Base-by-base conservation (phyloP, 2,797 vertebrate genomes). In the Pteropus rufus region DNA sequence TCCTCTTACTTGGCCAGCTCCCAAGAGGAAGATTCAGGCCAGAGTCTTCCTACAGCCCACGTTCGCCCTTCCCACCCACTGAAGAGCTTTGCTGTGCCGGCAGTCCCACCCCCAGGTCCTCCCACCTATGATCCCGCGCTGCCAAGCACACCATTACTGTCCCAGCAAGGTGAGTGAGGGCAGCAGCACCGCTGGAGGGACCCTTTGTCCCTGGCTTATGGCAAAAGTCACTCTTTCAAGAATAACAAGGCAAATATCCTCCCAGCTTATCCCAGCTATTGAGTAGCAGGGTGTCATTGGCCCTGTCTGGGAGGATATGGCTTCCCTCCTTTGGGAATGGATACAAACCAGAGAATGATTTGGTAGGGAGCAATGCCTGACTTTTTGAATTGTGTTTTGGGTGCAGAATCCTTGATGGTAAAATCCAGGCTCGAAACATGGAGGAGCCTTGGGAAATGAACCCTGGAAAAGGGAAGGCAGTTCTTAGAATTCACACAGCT, bases 71-170 rank as follows among this genome's bases (percentile, higher is more conserved):
- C 99, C 1, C 99, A 99, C 98, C 99, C 99, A 0, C 98, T 99
- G 91, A 99, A 99, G 99, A 99, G 99, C 98, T 99, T 99, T 0
- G 99, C 99, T 0, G 99, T 99, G 96, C 99, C 99, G 0, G 99
- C 99, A 0, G 97, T 99, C 88, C 99, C 99, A 0, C 93, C 98
- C 0, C 75, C 98, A 0, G 98, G 99, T 34, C 97, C 97, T 34
- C 95, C 99, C n/a, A 41, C 98, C 2, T 99, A 99, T 0, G 99
- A 99, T 65, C 98, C 99, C 0, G 98, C 99, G 1, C 97, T 99
- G 98, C 99, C 99, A 94, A 99, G 99, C 98, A 99, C 99, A 0
- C 99, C 99, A 0, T 98, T 99, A 95, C 98, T 99, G 90, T 98
- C 99, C 58, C 99, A 99, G 98, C 99, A 99, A 97, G 99, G 99